Base-by-base conservation (phyloP, 2,113 vertebrate genomes). In the Laticauda colubrina region DNA sequence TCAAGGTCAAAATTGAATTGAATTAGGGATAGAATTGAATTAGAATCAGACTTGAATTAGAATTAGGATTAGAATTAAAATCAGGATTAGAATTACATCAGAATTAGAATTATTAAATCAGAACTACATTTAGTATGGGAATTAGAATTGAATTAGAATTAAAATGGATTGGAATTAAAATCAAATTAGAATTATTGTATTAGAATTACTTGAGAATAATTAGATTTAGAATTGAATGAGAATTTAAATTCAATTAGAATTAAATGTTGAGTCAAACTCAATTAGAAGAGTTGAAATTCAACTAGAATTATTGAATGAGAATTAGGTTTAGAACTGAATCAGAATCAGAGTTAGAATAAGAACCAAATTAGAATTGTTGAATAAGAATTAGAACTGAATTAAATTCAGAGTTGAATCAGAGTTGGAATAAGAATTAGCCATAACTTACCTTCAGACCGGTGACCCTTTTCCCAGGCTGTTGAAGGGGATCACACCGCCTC, bases 401-500 rank as follows among this genome's bases (percentile, higher is more conserved):
- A 34, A 69, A 69, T 15, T 2, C 1, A n/a, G 29, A 12, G 29
- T n/a, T 6, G n/a, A 69, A n/a, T 2, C 1, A n/a, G 29, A 12
- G 29, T n/a, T n/a, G n/a, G 29, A n/a, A 15, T 69, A n/a, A 6
- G 64, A 15, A 69, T 69, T n/a, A n/a, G 29, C 11, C 75, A 1
- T 43, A 81, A 39, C 75, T 39, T 2, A 81, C 34, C 34, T 9
- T 39, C 75, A 8, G 15, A 39, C 18, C 3, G 11, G 9, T 86
- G 23, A 15, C 20, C 23, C 2, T 26, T n/a, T 21, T 90, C 90
- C 5, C 97, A 99, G 99, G 99, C 99, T 0, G 98, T 99, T 92
- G 99, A 99, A 88, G 99, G 98, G 0, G 97, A 99, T 91, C 98
- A 99, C 95, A 97, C 95, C 59, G 94, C 97, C 8, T 95, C 96